A percentile compares a stretch with the other conserved stretches of the same genome.
Evolutionary conservation across 2,888 invertebrate genomes (phyloP).

Genomic region (Pyrgus malvae): DNA sequence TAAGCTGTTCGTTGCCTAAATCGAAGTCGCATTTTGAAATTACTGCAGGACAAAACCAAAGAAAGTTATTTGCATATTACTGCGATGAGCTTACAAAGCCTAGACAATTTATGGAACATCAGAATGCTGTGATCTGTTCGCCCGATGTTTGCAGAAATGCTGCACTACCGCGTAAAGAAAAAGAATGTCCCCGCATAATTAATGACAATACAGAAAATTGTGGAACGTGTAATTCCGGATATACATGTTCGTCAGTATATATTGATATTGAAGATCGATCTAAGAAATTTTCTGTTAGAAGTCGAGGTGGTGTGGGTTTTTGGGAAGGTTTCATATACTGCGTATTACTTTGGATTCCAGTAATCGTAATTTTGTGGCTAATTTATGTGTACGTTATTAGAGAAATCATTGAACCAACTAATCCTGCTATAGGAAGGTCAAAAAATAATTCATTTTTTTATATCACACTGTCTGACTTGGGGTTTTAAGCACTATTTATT

Average conservation of each 20-base stretch:
- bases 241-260: conserved; percentile 33
- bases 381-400: conserved; percentile 51
- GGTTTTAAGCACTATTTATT: conserved; percentile 47
- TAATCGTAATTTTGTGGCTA: conserved; percentile 45
- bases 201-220: background rate
- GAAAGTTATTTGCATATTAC: conserved; percentile 48
- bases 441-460: conserved; percentile 35
- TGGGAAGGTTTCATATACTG: conserved; percentile 55
- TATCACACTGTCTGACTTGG: conserved; percentile 55
- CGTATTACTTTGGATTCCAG: conserved; percentile 54
- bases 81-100: conserved; percentile 39
- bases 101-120: background rate
- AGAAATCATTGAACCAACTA: conserved; percentile 33
- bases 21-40: conserved; percentile 51
- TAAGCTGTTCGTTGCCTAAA: conserved; percentile 43
- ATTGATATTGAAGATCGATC: conserved; percentile 33
- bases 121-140: background rate
- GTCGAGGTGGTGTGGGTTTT: conserved; percentile 42
- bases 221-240: conserved; percentile 27
- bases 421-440: background rate
- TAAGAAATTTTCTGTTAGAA: conserved; percentile 33
- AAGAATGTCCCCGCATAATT: background rate
- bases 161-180: background rate
- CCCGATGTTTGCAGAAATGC: conserved; percentile 4
- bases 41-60: conserved; percentile 39